These are phyloP conservation scores for Plestiodon gilberti DNA, from an alignment of 2,113 vertebrate genomes.

Conservation along the genomic window DNA sequence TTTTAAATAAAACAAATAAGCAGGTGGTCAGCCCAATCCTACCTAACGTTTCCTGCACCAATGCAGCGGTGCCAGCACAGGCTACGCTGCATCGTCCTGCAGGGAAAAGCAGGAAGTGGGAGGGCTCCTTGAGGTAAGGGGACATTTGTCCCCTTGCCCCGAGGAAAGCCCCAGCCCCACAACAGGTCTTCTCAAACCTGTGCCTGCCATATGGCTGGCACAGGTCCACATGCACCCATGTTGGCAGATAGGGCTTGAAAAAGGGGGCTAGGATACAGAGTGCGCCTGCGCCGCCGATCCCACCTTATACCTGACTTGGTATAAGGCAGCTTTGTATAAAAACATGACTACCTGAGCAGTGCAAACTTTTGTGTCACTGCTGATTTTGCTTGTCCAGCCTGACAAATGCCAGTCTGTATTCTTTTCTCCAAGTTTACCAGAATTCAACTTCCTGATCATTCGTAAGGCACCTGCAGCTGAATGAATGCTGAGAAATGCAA, in stretches of 20 bases:
- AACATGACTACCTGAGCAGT: not conserved
- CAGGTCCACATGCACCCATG: too few species aligned
- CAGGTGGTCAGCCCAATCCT: too few species aligned
- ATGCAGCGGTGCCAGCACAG: too few species aligned
- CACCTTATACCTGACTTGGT: not conserved
- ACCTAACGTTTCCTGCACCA: too few species aligned
- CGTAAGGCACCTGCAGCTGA: not conserved
- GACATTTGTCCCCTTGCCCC: too few species aligned
- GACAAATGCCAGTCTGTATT: not conserved
- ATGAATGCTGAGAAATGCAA: slow-evolving; percentile 22
- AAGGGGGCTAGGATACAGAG: not conserved
- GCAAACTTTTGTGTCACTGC: slow-evolving; percentile 2
- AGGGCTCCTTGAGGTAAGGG: too few species aligned
- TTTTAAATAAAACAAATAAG: too few species aligned
- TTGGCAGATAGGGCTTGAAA: not conserved
- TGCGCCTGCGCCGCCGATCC: not conserved
- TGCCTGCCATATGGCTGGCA: not conserved
- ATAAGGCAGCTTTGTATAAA: not conserved
- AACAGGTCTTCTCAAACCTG: not conserved
- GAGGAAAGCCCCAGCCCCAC: not conserved
- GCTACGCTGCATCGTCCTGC: too few species aligned
- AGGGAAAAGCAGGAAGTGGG: too few species aligned
- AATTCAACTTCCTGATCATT: not conserved
- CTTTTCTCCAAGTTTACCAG: not conserved
- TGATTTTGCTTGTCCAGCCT: not conserved